A percentile compares a stretch with the other conserved stretches of the same genome.
These are phyloP conservation scores for Drosophila carrolli DNA, from an alignment of 1,140 invertebrate genomes.

Conservation along the genomic window DNA sequence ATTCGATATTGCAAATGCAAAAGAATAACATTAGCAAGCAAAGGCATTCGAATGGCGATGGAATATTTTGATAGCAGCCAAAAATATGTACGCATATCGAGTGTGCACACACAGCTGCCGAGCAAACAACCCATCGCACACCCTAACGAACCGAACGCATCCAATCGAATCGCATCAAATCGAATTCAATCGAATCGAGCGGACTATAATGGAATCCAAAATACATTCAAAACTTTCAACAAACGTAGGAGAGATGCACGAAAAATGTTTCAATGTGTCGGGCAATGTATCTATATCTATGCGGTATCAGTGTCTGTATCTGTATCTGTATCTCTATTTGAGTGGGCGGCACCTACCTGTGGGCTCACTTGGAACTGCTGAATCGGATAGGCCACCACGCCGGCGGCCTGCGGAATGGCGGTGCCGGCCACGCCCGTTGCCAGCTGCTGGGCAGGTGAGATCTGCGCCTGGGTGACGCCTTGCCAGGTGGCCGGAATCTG, in stretches of 20 bases:
- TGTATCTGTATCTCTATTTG: constrained; percentile 12
- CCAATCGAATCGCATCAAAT: constrained; percentile 30
- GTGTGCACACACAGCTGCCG: constrained; percentile 24
- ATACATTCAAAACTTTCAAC: constrained; percentile 70
- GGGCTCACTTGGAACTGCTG: constrained; percentile 92
- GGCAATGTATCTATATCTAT: constrained; percentile 23
- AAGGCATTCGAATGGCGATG: constrained; percentile 21
- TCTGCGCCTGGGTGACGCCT: constrained; percentile 87
- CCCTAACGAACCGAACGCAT: constrained; percentile 28
- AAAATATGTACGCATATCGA: constrained; percentile 30
- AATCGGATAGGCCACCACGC: constrained; percentile 92
- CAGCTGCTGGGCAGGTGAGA: constrained; percentile 86
- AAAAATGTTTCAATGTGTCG: constrained; percentile 65
- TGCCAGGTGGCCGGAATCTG: constrained; percentile 89
- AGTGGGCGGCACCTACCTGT: constrained; percentile 70
- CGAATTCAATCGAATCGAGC: constrained; percentile 8
- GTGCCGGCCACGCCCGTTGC: constrained; percentile 86
- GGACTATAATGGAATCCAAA: constrained; percentile 36
- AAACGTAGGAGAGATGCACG: constrained; percentile 59
- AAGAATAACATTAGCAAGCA: constrained; percentile 49
- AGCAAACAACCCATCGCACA: constrained; percentile 49
- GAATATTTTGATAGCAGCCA: constrained; percentile 46
- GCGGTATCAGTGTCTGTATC: constrained; percentile 17
- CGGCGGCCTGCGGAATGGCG: constrained; percentile 87
- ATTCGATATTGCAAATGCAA: constrained; percentile 33